phyloP scores from a whole-genome alignment of 1,140 invertebrate genomes.

The Drosophila elegans region DNA sequence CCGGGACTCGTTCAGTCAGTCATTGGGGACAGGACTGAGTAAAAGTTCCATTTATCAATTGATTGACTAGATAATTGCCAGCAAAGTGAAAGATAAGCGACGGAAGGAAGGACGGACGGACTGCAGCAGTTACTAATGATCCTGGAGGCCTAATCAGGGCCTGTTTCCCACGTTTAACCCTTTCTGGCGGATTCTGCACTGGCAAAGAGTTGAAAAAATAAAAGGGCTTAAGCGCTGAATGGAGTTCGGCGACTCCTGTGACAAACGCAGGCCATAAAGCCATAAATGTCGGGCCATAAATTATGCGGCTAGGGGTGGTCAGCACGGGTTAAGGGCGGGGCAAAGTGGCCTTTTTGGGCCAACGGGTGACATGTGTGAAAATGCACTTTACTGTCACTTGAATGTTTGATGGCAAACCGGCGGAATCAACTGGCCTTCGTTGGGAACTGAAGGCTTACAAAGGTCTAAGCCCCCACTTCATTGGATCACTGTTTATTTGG shows the following conservation, averaged over 20 bases:
- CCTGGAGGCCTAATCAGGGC: slow-evolving; percentile 43
- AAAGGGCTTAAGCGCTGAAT: slow-evolving; percentile 8
- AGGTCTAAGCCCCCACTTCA: slow-evolving; percentile 25
- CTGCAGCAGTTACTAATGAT: slow-evolving; percentile 48
- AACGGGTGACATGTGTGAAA: slow-evolving; percentile 68
- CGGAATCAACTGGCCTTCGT: slow-evolving; percentile 17
- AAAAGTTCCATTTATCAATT: slow-evolving; percentile 75
- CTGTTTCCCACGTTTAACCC: not conserved
- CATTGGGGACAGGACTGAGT: slow-evolving; percentile 44
- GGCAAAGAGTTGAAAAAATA: slow-evolving; percentile 31
- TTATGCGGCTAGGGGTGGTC: slow-evolving; percentile 46
- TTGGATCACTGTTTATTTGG: slow-evolving; percentile 14
- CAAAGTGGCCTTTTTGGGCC: slow-evolving; percentile 1
- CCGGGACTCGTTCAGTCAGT: slow-evolving; percentile 26
- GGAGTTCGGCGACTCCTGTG: slow-evolving; percentile 17
- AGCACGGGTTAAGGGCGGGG: slow-evolving; percentile 2
- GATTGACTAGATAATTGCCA: slow-evolving; percentile 81
- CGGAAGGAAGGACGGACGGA: slow-evolving; percentile 3
- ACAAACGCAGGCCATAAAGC: slow-evolving; percentile 75
- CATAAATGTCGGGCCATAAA: slow-evolving; percentile 76
- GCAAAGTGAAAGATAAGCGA: slow-evolving; percentile 51
- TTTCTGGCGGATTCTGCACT: slow-evolving; percentile 10
- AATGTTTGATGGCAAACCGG: slow-evolving; percentile 47
- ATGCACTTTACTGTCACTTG: slow-evolving; percentile 74
- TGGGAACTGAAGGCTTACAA: slow-evolving; percentile 18